Evolutionary conservation across 2,797 vertebrate species (phyloP), one percentile per base, ranked within the genome.

Genomic region (Bradypodion ventrale): DNA sequence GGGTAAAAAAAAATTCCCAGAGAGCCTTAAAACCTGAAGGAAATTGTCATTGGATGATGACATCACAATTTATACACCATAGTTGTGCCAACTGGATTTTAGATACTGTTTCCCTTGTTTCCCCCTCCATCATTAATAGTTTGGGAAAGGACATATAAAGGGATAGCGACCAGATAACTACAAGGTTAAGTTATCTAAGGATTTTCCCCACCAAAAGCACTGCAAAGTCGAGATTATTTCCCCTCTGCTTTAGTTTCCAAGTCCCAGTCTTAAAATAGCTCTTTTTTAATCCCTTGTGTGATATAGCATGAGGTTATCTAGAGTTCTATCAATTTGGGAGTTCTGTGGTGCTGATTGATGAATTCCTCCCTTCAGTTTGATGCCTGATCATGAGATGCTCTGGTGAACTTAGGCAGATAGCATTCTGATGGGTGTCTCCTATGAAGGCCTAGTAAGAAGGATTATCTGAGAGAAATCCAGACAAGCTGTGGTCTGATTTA

Each of bases 361-460:
- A 70, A 81, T 70, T 62, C 63, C 70, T 49, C 16, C 65, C 40
- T 70, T 81, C 63, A 37, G 63, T 15, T 40, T 70, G 78, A 81
- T 52, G 68, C 32, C 52, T 60, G 40, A 62, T 81, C 65, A 72
- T 81, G 73, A 60, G 74, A 81, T 75, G 40, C n/a, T 77, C 52
- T 60, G n/a, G 29, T 63, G 77, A 85, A 72, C 12, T 7, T 15
- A 1, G 60, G 23, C 44, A 84, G 7, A 3, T 65, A 40, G 46
- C 59, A 46, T 40, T 83, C 16, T 76, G 63, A 78, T 80, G 40
- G 60, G 44, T 75, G 29, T 78, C 77, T 35, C 6, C 35, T 60
- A 37, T 32, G n/a, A 1, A 65, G 27, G 65, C 12, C 69, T 82
- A 76, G 62, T 37, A n/a, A 65, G n/a, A 44, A 27, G 70, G 49